Conservation (phyloP, 2,888 invertebrate genomes). For the Oscheius sp. region DNA sequence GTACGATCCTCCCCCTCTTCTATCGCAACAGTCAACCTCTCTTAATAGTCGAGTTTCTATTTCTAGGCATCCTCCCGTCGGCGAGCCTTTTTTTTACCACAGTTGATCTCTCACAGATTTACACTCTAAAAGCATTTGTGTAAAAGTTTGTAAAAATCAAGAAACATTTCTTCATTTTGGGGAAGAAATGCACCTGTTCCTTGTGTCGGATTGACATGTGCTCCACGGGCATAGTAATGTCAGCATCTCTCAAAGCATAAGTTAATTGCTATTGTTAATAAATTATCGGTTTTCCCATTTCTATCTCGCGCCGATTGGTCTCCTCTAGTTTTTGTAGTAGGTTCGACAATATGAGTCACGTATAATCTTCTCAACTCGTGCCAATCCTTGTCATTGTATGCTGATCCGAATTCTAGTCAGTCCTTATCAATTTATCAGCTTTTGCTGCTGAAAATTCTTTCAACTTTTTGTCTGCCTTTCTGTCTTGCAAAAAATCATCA, state of each 20-base stretch:
- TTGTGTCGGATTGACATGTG: not conserved
- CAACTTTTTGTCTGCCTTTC: not conserved
- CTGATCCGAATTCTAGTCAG: not conserved
- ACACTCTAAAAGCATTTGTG: slow-evolving; percentile 11
- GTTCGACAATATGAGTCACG: not conserved
- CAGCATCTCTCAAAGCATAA: not conserved
- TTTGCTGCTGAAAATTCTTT: not conserved
- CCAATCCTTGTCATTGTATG: not conserved
- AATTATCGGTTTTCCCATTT: not conserved
- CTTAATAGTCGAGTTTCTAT: not conserved
- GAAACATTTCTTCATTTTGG: not conserved
- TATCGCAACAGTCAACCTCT: not conserved
- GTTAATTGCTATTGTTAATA: not conserved
- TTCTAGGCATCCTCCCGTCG: not conserved
- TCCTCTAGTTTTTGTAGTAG: too few species aligned
- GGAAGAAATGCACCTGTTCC: not conserved
- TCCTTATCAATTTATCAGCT: not conserved
- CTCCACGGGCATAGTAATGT: not conserved
- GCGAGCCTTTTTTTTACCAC: not conserved
- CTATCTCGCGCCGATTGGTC: too few species aligned
- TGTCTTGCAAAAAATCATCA: not conserved
- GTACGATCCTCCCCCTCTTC: slow-evolving; percentile 3
- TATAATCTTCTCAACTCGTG: not conserved
- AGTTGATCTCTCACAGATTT: slow-evolving; percentile 3
- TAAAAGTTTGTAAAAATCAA: not conserved